A percentile compares a stretch with the other conserved stretches of the same genome.
phyloP scores from a whole-genome alignment of 1,140 invertebrate genomes.

The Heliothis virescens region DNA sequence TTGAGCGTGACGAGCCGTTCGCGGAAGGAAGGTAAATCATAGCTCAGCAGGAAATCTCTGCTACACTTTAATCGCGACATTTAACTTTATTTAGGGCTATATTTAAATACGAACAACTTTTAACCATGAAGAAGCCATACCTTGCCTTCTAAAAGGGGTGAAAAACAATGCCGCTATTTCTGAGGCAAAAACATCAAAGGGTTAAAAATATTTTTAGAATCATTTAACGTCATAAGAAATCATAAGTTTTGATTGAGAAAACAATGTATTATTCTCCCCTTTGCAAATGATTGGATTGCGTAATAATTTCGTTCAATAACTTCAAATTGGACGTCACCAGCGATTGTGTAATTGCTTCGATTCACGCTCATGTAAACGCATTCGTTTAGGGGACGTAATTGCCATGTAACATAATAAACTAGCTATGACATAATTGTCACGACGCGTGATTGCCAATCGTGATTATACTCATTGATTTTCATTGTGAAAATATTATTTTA shows the following conservation, averaged over 20 bases:
- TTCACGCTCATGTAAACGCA: conserved; percentile 3
- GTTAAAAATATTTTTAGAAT: too few species aligned
- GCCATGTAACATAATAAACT: conserved; percentile 8
- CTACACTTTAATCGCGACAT: not conserved
- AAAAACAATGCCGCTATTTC: too few species aligned
- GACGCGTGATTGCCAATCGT: not conserved
- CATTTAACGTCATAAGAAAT: too few species aligned
- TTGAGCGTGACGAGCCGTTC: conserved; percentile 5
- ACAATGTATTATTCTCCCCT: not conserved
- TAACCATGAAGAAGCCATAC: not conserved
- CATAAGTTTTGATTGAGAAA: too few species aligned
- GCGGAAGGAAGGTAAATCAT: not conserved
- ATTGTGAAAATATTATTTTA: too few species aligned
- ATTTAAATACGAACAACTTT: not conserved
- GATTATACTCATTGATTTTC: not conserved
- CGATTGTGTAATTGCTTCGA: conserved; percentile 15
- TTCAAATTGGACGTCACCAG: conserved; percentile 9
- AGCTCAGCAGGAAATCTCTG: conserved; percentile 12
- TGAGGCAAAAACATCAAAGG: too few species aligned
- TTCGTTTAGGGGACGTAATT: conserved; percentile 7
- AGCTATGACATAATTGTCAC: not conserved
- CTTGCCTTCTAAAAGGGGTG: too few species aligned
- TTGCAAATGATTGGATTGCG: not conserved
- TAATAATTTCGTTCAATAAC: not conserved
- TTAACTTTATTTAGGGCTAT: not conserved